Conservation (phyloP, 2,113 vertebrate genomes). For the Leptobrachium ailaonicum region DNA sequence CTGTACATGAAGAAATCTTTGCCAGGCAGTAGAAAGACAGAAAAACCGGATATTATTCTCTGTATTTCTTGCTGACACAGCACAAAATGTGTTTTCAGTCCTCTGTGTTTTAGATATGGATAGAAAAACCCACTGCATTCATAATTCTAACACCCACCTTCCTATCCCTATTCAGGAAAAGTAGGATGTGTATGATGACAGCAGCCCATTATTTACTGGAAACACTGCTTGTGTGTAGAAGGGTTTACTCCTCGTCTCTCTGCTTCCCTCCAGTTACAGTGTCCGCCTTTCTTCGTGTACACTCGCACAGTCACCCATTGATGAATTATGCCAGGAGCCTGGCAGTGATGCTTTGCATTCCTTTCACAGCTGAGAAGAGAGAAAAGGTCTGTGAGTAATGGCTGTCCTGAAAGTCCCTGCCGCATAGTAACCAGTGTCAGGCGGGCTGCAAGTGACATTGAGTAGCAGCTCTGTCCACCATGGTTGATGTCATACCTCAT, state of each 20-base stretch:
- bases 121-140: background rate
- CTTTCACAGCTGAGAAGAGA: background rate
- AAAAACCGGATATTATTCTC: too few relatives aligned
- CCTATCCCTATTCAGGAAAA: background rate
- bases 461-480: background rate
- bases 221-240: constrained; percentile 1
- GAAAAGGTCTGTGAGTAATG: background rate
- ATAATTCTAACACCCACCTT: constrained; percentile 7
- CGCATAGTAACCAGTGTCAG: background rate
- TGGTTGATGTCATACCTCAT: too few relatives aligned
- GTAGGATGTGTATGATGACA: constrained; percentile 2
- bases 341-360: background rate
- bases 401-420: background rate
- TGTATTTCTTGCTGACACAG: background rate
- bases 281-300: background rate
- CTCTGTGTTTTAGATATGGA: background rate
- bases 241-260: background rate
- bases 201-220: constrained; percentile 5
- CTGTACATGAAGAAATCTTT: too few relatives aligned
- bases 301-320: constrained; percentile 8
- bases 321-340: constrained; percentile 3
- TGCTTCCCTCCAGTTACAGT: background rate
- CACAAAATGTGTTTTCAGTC: background rate
- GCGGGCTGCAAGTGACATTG: background rate
- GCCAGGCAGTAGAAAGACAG: too few relatives aligned